These are phyloP conservation scores for Streptopelia turtur DNA, from an alignment of 2,797 vertebrate genomes.

Conservation along the genomic window DNA sequence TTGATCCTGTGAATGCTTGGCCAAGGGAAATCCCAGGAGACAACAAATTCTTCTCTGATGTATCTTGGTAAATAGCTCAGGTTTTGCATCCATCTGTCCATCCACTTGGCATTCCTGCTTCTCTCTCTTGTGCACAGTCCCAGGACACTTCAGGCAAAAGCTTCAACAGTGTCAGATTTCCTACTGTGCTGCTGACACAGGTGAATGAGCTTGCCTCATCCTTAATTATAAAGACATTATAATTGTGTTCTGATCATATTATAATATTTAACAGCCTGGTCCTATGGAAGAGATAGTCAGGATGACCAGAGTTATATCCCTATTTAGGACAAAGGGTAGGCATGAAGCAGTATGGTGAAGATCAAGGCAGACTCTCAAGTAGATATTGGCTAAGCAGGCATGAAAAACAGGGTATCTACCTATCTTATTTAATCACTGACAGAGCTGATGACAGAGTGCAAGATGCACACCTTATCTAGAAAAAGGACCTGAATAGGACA, in stretches of 20 bases:
- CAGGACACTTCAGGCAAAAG: background rate
- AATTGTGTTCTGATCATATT: background rate
- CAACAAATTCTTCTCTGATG: background rate
- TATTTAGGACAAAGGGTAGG: background rate
- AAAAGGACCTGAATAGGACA: background rate
- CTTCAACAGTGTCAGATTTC: background rate
- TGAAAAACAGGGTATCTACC: fast-evolving
- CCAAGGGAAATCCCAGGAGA: background rate
- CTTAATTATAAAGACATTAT: background rate
- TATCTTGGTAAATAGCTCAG: background rate
- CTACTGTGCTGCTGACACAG: background rate
- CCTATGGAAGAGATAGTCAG: background rate
- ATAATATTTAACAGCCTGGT: background rate
- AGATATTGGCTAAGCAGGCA: background rate
- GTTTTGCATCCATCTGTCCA: background rate
- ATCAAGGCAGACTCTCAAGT: background rate
- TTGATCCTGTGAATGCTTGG: background rate
- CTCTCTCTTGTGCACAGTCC: fast-evolving
- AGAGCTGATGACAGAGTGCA: fast-evolving
- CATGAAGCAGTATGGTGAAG: background rate
- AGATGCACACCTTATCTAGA: background rate
- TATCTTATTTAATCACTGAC: background rate
- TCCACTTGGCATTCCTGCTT: fast-evolving
- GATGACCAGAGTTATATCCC: background rate
- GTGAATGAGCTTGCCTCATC: background rate